Percentiles rank a stretch among this genome's conserved stretches.
These are phyloP conservation scores for Brachionus asplanchnoidis DNA, from an alignment of 1,140 invertebrate species.

Conservation along the genomic window DNA sequence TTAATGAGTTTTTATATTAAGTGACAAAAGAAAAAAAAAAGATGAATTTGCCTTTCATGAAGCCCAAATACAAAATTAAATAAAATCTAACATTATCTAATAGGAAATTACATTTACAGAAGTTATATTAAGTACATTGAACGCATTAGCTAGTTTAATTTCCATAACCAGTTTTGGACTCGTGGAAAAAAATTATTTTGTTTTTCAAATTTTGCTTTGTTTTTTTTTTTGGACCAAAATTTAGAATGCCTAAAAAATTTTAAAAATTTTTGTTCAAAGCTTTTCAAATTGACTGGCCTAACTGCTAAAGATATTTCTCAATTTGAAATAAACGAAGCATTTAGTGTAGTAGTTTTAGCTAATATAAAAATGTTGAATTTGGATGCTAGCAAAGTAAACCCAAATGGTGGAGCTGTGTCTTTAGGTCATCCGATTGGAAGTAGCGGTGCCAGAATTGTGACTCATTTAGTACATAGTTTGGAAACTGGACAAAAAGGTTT, in stretches of 20 bases:
- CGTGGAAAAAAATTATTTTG: not conserved
- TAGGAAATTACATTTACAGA: too few relatives aligned
- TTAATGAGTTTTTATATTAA: too few relatives aligned
- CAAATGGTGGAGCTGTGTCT: slow-evolving; percentile 94
- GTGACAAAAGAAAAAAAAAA: too few relatives aligned
- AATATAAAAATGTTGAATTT: slow-evolving; percentile 85
- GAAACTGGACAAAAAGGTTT: slow-evolving; percentile 84
- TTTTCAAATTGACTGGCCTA: slow-evolving; percentile 15
- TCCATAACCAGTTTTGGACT: not conserved
- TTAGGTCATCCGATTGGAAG: slow-evolving; percentile 99
- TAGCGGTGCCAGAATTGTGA: slow-evolving; percentile 90
- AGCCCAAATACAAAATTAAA: too few relatives aligned
- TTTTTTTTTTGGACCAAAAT: too few relatives aligned
- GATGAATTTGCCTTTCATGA: too few relatives aligned
- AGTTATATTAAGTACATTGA: too few relatives aligned
- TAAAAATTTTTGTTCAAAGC: not conserved
- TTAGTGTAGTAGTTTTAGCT: slow-evolving; percentile 87
- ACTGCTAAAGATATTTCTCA: not conserved
- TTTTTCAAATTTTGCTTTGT: not conserved
- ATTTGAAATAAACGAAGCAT: slow-evolving; percentile 96
- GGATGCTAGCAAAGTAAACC: slow-evolving; percentile 82
- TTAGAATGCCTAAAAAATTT: too few relatives aligned
- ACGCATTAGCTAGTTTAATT: too few relatives aligned
- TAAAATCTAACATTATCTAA: too few relatives aligned
- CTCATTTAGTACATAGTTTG: slow-evolving; percentile 80